A percentile compares a stretch with the other conserved stretches of the same genome.
Conservation (phyloP, 2,113 vertebrate genomes). For the Meriones unguiculatus region DNA sequence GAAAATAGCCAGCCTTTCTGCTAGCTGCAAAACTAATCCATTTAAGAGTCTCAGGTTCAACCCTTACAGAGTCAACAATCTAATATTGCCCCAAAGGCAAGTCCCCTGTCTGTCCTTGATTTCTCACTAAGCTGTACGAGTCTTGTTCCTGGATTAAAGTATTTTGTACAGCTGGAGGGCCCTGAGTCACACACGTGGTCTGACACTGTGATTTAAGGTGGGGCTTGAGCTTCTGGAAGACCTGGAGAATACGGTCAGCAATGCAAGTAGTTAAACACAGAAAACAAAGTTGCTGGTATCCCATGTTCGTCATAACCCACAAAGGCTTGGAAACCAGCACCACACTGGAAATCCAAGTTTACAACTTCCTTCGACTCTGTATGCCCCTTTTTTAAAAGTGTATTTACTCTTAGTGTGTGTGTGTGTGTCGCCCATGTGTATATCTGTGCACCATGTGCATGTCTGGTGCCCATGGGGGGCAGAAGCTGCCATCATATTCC, state of each 20-base stretch:
- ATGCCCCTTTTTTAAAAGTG: background rate
- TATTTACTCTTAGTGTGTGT: too few relatives aligned
- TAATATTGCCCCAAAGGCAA: background rate
- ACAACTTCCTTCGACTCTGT: background rate
- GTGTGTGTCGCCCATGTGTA: background rate
- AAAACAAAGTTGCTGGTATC: background rate
- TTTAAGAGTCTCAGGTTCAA: background rate
- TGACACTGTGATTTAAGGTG: background rate
- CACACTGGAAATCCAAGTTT: rapidly evolving
- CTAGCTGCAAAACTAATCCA: background rate
- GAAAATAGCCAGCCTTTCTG: background rate
- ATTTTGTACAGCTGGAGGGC: background rate
- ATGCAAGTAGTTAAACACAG: rapidly evolving
- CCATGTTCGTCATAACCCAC: background rate
- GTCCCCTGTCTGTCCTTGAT: background rate
- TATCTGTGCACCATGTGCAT: background rate
- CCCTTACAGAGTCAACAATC: background rate
- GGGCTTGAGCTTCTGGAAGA: background rate
- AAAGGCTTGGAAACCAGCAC: background rate
- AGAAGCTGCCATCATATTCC: background rate
- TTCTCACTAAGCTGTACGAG: background rate
- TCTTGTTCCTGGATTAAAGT: background rate
- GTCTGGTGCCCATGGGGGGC: background rate
- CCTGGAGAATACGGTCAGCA: background rate
- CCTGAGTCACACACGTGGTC: background rate